Conservation (phyloP, 2,113 vertebrate genomes). For the Megaptera novaeangliae region DNA sequence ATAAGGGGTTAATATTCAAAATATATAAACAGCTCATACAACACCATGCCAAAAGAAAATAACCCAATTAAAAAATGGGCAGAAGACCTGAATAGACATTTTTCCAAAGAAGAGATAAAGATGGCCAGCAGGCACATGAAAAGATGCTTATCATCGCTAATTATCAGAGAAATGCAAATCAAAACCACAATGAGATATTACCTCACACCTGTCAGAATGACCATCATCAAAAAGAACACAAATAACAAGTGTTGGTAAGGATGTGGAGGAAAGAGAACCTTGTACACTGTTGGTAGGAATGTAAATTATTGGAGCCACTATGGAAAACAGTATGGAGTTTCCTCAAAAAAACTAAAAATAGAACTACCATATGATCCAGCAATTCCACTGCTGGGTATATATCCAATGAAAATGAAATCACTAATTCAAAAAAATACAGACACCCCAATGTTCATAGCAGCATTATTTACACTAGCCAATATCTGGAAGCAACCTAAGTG, state of each 20-base stretch:
- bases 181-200: background rate
- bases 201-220: background rate
- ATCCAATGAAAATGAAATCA: background rate
- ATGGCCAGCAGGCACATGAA: background rate
- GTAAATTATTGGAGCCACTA: background rate
- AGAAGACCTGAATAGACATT: background rate
- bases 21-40: background rate
- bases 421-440: background rate
- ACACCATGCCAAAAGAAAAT: background rate
- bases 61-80: background rate
- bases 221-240: background rate
- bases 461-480: background rate
- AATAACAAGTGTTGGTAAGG: background rate
- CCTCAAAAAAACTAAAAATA: background rate
- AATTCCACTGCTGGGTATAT: background rate
- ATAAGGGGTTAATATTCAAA: background rate
- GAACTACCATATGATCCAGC: background rate
- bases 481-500: background rate
- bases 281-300: background rate
- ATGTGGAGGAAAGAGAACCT: background rate
- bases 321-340: background rate
- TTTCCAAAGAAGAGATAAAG: background rate
- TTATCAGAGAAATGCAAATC: background rate
- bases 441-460: background rate
- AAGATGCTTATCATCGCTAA: background rate